Evolutionary conservation across 2,797 vertebrate species (phyloP), one percentile per base, ranked within the genome.

Genomic region (Notoglanidium macrostoma): DNA sequence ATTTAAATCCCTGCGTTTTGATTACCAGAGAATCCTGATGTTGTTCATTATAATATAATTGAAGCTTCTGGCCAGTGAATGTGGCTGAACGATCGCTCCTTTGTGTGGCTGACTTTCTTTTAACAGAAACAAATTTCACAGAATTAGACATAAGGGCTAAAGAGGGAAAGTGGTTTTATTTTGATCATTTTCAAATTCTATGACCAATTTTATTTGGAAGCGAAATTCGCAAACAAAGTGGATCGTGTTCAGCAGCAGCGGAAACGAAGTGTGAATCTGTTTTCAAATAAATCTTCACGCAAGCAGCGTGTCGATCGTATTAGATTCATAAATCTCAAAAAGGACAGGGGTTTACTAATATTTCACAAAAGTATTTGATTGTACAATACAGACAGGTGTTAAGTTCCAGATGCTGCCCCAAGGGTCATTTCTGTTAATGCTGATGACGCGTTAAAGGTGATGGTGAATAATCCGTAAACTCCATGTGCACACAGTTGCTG

Each of bases 1-100:
- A 82, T 49, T 86, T 57, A 79, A 82, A 82, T 32, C 67, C 26
- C 11, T 51, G 79, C 17, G 70, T 54, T 82, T n/a, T 49, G 57
- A 83, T 76, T 26, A 87, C 32, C n/a, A n/a, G 46, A 76, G 7
- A 19, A 74, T 67, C 63, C 44, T 87, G 55, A 61, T 76, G 70
- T 46, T 74, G 83, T 73, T 76, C 40, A 57, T 74, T 74, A 87
- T 21, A 74, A 26, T 17, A 82, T 11, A n/a, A 12, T 55, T 63
- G 8, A 8, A 51, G 15, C 40, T 46, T 29, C 26, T 49, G 40
- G 51, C 8, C 2, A 32, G 40, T 15, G 19, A 49, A 15, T 2
- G 29, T 5, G 84, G 29, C 44, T 26, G 59, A 67, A 67, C 3
- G 12, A 10, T 17, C 1, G 29, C 29, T 35, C 55, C 59, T 23